phyloP scores from a whole-genome alignment of 2,113 vertebrate genomes.

The Nycticebus coucang region DNA sequence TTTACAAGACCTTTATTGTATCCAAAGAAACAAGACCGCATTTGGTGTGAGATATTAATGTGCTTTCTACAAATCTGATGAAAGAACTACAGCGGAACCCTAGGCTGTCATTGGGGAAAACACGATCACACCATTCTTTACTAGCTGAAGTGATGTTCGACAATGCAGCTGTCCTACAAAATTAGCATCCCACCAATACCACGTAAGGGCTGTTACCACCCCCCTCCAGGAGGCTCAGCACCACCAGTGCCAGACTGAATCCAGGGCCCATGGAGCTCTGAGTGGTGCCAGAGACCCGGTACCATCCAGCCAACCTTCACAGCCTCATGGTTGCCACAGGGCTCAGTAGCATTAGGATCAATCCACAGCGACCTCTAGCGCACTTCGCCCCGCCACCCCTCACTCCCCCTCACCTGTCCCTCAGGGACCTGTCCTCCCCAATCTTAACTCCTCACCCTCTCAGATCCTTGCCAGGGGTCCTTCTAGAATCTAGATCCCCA shows the following conservation, averaged over 20 bases:
- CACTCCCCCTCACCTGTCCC: neutral
- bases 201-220: neutral
- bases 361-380: neutral
- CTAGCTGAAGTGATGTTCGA: neutral
- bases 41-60: conserved; percentile 68
- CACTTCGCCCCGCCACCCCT: neutral
- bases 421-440: too few relatives aligned
- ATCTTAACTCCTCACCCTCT: too few relatives aligned
- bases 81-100: neutral
- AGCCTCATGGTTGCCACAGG: neutral
- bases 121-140: neutral
- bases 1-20: conserved; percentile 72
- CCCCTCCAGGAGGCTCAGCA: neutral
- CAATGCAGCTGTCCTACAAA: neutral
- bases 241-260: neutral
- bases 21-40: conserved; percentile 69
- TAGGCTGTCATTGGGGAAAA: neutral
- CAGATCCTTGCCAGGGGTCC: neutral
- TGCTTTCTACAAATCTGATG: conserved; percentile 64
- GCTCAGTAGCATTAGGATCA: neutral
- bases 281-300: neutral
- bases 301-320: neutral
- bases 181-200: neutral
- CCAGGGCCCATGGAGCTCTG: neutral
- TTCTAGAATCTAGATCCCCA: neutral